These are phyloP conservation scores for Oreochromis niloticus DNA, from an alignment of 2,113 vertebrate species.

Conservation along the genomic window DNA sequence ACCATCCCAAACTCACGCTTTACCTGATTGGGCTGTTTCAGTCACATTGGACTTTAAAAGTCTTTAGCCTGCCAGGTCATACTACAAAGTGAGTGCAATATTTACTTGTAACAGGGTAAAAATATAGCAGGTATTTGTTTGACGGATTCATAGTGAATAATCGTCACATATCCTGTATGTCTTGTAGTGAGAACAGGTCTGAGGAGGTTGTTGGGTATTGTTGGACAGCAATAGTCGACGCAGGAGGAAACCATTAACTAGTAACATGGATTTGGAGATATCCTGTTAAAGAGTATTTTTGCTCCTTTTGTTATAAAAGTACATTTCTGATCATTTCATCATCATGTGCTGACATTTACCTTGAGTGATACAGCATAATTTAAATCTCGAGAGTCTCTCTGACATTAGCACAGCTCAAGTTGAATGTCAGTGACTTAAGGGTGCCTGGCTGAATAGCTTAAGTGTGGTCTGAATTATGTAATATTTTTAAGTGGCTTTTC, in stretches of 20 bases:
- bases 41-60: neutral
- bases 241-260: too few species aligned
- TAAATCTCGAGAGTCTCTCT: constrained; percentile 18
- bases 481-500: neutral
- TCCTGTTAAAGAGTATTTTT: neutral
- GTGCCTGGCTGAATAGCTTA: constrained; percentile 27
- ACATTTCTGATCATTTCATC: constrained; percentile 32
- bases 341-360: constrained; percentile 48
- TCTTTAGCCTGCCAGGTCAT: neutral
- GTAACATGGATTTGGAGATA: neutral
- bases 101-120: neutral
- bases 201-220: neutral
- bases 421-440: constrained; percentile 50
- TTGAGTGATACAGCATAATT: constrained; percentile 34
- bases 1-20: neutral
- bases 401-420: constrained; percentile 44
- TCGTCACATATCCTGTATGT: too few species aligned
- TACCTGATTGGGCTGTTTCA: neutral
- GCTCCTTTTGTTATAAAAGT: neutral
- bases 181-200: neutral
- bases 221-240: neutral
- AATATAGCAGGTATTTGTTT: neutral
- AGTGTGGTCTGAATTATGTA: constrained; percentile 18
- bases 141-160: neutral
- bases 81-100: neutral